Percentiles rank a stretch among this genome's conserved stretches.
Conservation (phyloP, 2,888 invertebrate species). For the Drosophila demipolita region DNA sequence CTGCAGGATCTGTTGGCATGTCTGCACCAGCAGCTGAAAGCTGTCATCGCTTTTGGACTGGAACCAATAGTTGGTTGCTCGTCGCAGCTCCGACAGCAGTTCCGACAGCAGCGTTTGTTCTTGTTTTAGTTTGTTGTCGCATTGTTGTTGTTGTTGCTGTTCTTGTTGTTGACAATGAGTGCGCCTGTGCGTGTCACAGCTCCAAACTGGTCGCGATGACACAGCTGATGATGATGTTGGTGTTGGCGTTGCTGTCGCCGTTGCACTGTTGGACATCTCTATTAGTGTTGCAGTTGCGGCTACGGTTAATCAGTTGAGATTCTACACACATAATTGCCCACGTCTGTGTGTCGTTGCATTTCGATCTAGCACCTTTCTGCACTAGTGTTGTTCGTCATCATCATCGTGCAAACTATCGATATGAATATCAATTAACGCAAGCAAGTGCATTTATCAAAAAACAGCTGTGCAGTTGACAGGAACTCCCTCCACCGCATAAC, state of each 20-base stretch:
- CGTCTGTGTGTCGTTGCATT: conserved; percentile 28
- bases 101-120: conserved; percentile 30
- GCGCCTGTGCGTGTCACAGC: conserved; percentile 45
- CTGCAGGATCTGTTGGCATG: conserved; percentile 70
- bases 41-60: conserved; percentile 54
- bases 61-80: conserved; percentile 65
- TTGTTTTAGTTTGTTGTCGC: conserved; percentile 31
- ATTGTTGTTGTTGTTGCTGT: conserved; percentile 38
- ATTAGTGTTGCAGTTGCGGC: conserved; percentile 12
- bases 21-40: conserved; percentile 56
- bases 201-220: conserved; percentile 43
- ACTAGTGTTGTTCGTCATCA: conserved; percentile 20
- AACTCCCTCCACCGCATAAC: not conserved
- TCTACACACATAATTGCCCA: conserved; percentile 31
- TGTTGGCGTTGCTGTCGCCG: conserved; percentile 4
- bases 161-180: conserved; percentile 37
- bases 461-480: conserved; percentile 15
- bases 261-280: conserved; percentile 31
- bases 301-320: conserved; percentile 5
- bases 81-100: conserved; percentile 50
- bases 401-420: conserved; percentile 14
- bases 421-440: conserved; percentile 3
- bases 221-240: conserved; percentile 16
- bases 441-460: conserved; percentile 14
- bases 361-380: conserved; percentile 31